Evolutionary conservation across 2,113 vertebrate genomes (phyloP).

Genomic region (Atlantisia rogersi): DNA sequence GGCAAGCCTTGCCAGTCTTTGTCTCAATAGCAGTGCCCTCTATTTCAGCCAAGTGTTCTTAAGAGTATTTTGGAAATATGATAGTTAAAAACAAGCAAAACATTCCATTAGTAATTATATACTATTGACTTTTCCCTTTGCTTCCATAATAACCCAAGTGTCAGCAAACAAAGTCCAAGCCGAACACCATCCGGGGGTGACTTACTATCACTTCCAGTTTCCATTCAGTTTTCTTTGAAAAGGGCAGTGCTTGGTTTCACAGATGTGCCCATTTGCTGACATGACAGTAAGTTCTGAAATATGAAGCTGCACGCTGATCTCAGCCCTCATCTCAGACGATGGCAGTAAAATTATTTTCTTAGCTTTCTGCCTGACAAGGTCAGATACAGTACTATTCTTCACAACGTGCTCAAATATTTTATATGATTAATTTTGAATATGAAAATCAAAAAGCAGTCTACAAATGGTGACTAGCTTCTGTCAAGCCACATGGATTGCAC

Average conservation of each 20-base stretch:
- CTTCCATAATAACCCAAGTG: background rate
- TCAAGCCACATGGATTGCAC: background rate
- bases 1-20: background rate
- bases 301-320: background rate
- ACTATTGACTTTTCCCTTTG: background rate
- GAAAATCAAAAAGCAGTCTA: background rate
- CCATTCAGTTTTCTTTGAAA: background rate
- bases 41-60: background rate
- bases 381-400: background rate
- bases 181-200: background rate
- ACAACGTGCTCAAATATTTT: background rate
- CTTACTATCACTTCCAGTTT: background rate
- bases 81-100: background rate
- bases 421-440: background rate
- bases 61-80: background rate
- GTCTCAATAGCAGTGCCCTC: background rate
- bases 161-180: background rate
- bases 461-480: background rate
- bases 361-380: background rate
- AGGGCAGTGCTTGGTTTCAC: background rate
- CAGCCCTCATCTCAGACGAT: background rate
- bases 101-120: background rate
- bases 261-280: background rate
- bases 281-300: background rate
- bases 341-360: background rate